Percentiles rank a stretch among this genome's conserved stretches.
Evolutionary conservation across 1,140 invertebrate species (phyloP).

Genomic region (Sycobia sp.): DNA sequence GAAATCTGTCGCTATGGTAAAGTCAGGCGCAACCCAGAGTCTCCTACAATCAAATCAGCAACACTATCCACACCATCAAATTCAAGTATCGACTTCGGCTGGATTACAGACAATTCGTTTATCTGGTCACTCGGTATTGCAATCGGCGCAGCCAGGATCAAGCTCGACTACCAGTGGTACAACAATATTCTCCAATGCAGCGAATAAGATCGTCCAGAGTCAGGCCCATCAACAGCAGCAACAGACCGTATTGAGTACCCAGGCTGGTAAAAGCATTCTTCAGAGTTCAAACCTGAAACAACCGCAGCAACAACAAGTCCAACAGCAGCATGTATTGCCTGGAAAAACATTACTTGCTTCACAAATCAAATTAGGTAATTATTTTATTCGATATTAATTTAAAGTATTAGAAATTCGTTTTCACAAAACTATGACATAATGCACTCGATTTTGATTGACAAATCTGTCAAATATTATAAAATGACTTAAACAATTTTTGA

Average conservation of each 20-base stretch:
- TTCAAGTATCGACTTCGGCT: constrained; percentile 60
- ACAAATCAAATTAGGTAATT: constrained; percentile 54
- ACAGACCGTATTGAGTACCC: constrained; percentile 53
- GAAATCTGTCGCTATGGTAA: constrained; percentile 57
- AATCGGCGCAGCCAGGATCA: constrained; percentile 49
- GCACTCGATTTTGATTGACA: no score
- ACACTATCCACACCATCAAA: constrained; percentile 59
- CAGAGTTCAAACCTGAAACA: constrained; percentile 57
- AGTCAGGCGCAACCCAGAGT: constrained; percentile 54
- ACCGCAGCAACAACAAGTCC: constrained; percentile 42
- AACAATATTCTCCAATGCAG: constrained; percentile 49
- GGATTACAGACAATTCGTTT: constrained; percentile 63
- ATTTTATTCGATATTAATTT: no score
- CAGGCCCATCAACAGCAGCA: constrained; percentile 43
- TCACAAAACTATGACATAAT: no score
- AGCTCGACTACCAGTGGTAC: constrained; percentile 47
- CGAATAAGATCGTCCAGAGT: constrained; percentile 47
- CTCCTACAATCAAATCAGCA: constrained; percentile 58
- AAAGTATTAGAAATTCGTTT: no score
- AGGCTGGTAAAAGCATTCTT: constrained; percentile 56
- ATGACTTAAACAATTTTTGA: no score
- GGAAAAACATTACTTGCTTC: constrained; percentile 57
- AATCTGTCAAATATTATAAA: no score
- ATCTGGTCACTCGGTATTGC: constrained; percentile 60
- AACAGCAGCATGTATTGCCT: constrained; percentile 50